phyloP scores from a whole-genome alignment of 2,797 vertebrate species.

The Gambusia yucatana region DNA sequence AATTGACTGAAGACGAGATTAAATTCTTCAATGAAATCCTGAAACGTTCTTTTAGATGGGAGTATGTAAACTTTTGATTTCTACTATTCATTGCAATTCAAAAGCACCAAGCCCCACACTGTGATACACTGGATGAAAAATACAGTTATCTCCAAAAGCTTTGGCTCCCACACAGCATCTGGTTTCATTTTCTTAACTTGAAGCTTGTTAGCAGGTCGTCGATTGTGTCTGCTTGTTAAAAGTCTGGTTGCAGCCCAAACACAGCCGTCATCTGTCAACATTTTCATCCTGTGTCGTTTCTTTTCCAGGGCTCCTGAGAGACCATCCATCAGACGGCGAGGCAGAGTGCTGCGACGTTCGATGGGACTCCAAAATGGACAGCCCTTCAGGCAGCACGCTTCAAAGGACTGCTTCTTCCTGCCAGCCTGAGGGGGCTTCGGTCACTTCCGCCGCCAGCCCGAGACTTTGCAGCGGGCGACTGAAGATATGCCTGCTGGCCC shows the following conservation, averaged over 20 bases:
- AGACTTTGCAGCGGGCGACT: conserved; percentile 78
- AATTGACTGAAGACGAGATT: background rate
- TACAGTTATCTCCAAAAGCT: background rate
- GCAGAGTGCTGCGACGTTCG: conserved; percentile 77
- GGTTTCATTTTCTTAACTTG: background rate
- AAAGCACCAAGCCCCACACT: background rate
- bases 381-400: conserved; percentile 72
- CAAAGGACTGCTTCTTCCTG: conserved; percentile 79
- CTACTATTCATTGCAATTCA: too few species aligned
- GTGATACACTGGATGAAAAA: background rate
- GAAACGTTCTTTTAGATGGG: background rate
- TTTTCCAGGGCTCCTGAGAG: conserved; percentile 66
- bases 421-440: conserved; percentile 70
- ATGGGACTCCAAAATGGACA: conserved; percentile 74
- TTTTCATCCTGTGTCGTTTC: conserved; percentile 20
- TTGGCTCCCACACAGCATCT: background rate
- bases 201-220: background rate
- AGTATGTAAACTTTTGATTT: background rate
- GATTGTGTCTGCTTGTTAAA: conserved; percentile 1
- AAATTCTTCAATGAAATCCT: background rate
- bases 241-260: background rate
- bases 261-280: conserved; percentile 7
- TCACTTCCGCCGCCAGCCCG: conserved; percentile 66
- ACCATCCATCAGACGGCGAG: conserved; percentile 62
- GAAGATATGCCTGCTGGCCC: conserved; percentile 81